Percentiles rank a stretch among this genome's conserved stretches.
These are phyloP conservation scores for Trypoxylon attenuatum DNA, from an alignment of 2,888 invertebrate genomes.

Conservation along the genomic window DNA sequence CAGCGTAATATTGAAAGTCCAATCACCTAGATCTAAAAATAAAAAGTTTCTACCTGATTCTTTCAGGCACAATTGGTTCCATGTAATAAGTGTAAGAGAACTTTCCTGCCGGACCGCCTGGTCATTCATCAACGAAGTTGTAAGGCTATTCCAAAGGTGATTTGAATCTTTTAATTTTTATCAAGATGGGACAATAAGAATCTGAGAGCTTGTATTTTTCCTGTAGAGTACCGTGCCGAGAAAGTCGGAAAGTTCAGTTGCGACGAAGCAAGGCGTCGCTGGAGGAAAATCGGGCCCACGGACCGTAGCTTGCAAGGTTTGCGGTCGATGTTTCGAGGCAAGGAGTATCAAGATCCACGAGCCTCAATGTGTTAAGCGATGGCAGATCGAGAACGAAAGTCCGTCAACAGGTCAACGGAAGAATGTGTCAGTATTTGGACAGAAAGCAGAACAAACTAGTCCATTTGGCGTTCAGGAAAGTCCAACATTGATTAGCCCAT, in stretches of 20 bases:
- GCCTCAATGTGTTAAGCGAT: slow-evolving; percentile 81
- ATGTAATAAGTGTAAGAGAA: slow-evolving; percentile 81
- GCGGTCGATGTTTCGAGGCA: slow-evolving; percentile 80
- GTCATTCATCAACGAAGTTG: slow-evolving; percentile 78
- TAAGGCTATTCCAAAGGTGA: slow-evolving; percentile 47
- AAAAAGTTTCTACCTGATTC: not conserved
- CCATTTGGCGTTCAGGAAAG: slow-evolving; percentile 10
- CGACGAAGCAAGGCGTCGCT: not conserved
- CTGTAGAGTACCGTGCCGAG: not conserved
- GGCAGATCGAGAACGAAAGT: slow-evolving; percentile 76
- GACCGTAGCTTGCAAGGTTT: slow-evolving; percentile 78
- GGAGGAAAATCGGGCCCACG: slow-evolving; percentile 39
- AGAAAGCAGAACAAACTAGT: slow-evolving; percentile 7
- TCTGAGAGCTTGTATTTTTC: not conserved
- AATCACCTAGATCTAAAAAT: not conserved
- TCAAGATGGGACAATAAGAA: not conserved
- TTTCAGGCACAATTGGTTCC: slow-evolving; percentile 77
- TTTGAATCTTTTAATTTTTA: too few relatives aligned
- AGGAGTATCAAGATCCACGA: slow-evolving; percentile 81
- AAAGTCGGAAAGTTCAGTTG: not conserved
- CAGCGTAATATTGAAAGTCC: slow-evolving; percentile 11
- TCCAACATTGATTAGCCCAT: slow-evolving; percentile 24
- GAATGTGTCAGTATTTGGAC: not conserved
- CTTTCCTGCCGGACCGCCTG: slow-evolving; percentile 82
- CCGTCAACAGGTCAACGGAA: not conserved